Percentiles rank a stretch among this genome's conserved stretches.
Evolutionary conservation across 2,797 vertebrate species (phyloP).

Genomic region (Pangasius mekongensis): DNA sequence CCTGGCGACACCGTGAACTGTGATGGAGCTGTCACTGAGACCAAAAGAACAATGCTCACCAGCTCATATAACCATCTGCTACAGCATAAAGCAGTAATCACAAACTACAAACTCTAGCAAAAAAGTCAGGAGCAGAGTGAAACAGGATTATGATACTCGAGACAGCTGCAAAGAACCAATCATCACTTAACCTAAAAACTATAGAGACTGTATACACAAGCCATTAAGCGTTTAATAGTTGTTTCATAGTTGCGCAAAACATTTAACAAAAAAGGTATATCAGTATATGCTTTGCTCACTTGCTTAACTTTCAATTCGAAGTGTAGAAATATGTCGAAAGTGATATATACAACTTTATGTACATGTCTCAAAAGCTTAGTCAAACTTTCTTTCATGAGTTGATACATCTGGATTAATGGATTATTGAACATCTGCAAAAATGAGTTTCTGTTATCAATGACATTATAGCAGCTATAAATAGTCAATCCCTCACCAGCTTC

Average conservation of each 20-base stretch:
- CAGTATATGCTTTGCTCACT: background rate
- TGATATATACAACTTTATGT: background rate
- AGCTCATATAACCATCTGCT: constrained; percentile 1
- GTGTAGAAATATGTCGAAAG: background rate
- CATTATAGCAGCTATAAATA: too few species aligned
- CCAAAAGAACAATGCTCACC: background rate
- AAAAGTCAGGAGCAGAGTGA: background rate
- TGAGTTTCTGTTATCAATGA: too few species aligned
- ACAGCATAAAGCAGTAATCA: background rate
- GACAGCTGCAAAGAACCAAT: background rate
- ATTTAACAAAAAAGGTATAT: background rate
- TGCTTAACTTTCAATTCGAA: background rate
- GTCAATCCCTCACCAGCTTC: background rate
- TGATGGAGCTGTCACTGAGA: constrained; percentile 32
- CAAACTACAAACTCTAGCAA: background rate
- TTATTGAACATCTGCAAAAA: too few species aligned
- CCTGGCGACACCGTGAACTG: constrained; percentile 33
- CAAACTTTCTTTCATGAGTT: background rate
- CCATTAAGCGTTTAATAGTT: background rate
- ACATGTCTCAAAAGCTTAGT: background rate
- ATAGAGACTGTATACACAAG: background rate
- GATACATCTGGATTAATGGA: background rate
- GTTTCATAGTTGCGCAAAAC: background rate
- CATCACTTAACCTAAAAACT: too few species aligned
- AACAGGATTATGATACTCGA: background rate